Conservation (phyloP, 2,797 vertebrate species). For the Leptodactylus fallax region DNA sequence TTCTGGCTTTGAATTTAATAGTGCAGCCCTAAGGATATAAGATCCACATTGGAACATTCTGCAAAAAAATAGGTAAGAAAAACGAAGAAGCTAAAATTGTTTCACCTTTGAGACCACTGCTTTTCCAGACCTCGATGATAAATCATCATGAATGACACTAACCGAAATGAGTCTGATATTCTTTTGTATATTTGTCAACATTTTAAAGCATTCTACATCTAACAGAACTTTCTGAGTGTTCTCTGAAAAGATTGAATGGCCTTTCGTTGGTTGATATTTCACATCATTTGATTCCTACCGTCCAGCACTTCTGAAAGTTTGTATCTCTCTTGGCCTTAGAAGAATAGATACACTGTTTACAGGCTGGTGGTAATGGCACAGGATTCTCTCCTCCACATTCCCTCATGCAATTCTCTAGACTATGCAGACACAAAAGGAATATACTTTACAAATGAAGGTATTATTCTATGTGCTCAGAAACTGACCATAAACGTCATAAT, state of each 20-base stretch:
- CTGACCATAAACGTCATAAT: conserved; percentile 24
- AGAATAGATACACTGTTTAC: conserved; percentile 59
- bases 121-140: conserved; percentile 70
- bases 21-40: conserved; percentile 77
- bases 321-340: conserved; percentile 59
- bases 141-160: conserved; percentile 73
- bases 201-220: conserved; percentile 70
- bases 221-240: conserved; percentile 69
- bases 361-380: conserved; percentile 45
- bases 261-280: conserved; percentile 67
- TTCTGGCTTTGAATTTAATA: conserved; percentile 78
- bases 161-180: conserved; percentile 74
- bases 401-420: conserved; percentile 47
- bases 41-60: conserved; percentile 75
- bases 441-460: conserved; percentile 31
- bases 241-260: conserved; percentile 65
- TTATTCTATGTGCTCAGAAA: conserved; percentile 28
- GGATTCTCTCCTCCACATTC: conserved; percentile 21
- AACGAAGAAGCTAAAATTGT: conserved; percentile 72
- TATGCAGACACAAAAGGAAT: conserved; percentile 31
- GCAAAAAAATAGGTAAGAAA: conserved; percentile 67
- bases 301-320: conserved; percentile 57
- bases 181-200: conserved; percentile 69
- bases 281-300: conserved; percentile 58
- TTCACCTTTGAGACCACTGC: conserved; percentile 72